Evolutionary conservation across 2,113 vertebrate species (phyloP).

Genomic region (Psittacula cyanocephala): DNA sequence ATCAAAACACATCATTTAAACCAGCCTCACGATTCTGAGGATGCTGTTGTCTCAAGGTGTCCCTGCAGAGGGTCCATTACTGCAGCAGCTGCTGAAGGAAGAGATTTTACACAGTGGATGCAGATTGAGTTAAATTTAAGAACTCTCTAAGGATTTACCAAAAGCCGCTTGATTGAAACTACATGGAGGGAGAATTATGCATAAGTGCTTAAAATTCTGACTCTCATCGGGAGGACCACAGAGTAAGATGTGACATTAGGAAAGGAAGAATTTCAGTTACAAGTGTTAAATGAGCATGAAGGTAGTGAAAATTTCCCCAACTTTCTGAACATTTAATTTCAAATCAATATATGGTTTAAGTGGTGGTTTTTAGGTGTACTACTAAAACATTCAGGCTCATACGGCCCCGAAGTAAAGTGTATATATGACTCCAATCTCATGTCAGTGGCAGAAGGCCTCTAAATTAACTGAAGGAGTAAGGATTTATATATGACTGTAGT

Average conservation of each 20-base stretch:
- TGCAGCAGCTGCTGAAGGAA: background rate
- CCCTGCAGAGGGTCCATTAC: background rate
- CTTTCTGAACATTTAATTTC: background rate
- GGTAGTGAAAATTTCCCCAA: background rate
- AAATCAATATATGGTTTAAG: background rate
- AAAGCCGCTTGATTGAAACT: background rate
- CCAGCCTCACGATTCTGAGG: background rate
- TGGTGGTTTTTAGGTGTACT: background rate
- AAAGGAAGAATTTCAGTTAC: background rate
- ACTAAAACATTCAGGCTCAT: background rate
- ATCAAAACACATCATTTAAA: background rate
- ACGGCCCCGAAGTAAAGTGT: background rate
- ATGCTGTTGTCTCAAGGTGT: background rate
- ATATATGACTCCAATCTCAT: background rate
- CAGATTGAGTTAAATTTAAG: slow-evolving; percentile 1
- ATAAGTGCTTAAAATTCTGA: background rate
- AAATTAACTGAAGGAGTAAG: background rate
- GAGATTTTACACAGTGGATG: background rate
- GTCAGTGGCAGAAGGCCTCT: background rate
- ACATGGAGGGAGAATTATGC: background rate
- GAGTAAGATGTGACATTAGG: background rate
- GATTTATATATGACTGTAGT: background rate
- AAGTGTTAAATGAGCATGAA: background rate
- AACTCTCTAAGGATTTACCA: background rate
- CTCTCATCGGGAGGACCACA: background rate